These are phyloP conservation scores for Clanis bilineata DNA, from an alignment of 2,888 invertebrate genomes.

Conservation along the genomic window DNA sequence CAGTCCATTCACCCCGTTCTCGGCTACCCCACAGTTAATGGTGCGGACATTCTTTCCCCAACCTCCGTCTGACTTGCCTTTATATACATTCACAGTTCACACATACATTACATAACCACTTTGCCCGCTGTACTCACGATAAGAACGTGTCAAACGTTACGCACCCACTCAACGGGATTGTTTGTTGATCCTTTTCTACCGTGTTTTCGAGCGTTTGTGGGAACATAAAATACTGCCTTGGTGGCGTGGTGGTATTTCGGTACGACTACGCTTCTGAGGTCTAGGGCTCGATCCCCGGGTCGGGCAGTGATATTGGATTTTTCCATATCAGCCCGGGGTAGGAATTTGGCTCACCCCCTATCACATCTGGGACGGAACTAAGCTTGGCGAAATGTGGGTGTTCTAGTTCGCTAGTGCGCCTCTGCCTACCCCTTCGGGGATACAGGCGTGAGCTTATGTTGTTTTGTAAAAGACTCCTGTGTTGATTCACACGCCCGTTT, in stretches of 20 bases:
- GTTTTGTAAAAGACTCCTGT: background rate
- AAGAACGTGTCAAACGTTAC: constrained; percentile 45
- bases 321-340: too few relatives aligned
- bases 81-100: constrained; percentile 51
- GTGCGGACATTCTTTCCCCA: constrained; percentile 74
- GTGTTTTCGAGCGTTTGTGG: background rate
- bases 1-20: constrained; percentile 77
- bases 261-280: too few relatives aligned
- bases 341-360: too few relatives aligned
- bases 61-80: constrained; percentile 58
- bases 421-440: too few relatives aligned
- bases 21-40: constrained; percentile 72
- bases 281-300: too few relatives aligned
- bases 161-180: constrained; percentile 36
- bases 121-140: constrained; percentile 31
- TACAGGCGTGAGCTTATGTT: too few relatives aligned
- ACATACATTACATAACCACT: constrained; percentile 42
- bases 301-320: too few relatives aligned
- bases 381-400: too few relatives aligned
- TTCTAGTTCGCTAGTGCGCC: too few relatives aligned
- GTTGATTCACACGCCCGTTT: background rate
- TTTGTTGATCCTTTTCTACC: constrained; percentile 16
- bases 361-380: too few relatives aligned
- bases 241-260: too few relatives aligned
- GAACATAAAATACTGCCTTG: too few relatives aligned